Evolutionary conservation across 2,113 vertebrate species (phyloP), one percentile per base, ranked within the genome.

Genomic region (Dipodomys merriami): DNA sequence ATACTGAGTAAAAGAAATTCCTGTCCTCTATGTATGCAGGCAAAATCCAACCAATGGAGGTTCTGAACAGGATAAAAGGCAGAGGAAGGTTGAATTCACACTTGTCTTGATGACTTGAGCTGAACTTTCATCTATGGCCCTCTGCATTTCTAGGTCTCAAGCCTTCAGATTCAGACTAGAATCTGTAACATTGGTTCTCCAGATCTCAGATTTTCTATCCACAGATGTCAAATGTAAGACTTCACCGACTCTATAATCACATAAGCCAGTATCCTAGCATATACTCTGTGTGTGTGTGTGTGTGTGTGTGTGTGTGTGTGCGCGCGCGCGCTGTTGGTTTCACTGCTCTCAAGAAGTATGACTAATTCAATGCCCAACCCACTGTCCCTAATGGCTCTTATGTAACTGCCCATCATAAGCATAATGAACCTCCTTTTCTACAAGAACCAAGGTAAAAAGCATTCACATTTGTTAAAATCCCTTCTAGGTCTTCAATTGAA

Each of bases 401-500:
- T 71, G 62, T 10, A 3, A 71, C 49, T 44, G n/a, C 22, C 78
- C 74, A 76, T 49, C 57, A 22, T 29, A 19, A 77, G 53, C 23
- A 53, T 74, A 83, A 84, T 80, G 35, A 86, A 53, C 39, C 46
- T 92, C 33, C 76, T 95, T 57, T 93, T 91, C 77, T 82, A 65
- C 53, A 91, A 83, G 91, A 88, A 91, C 88, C 69, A 88, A 91
- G 46, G 83, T 88, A 64, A 92, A 96, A 95, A 68, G 65, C 77
- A 81, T 16, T 81, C 83, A 18, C 60, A 72, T 91, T 96, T 92
- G 91, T 91, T 95, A 93, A 94, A 96, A 94, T 88, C 27, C 44
- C n/a, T 94, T 91, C 87, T 86, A 93, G 84, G 78, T 87, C 90
- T 95, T 92, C 79, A 90, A 57, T 0, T 87, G 95, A 97, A 97